Evolutionary conservation across 2,888 invertebrate genomes (phyloP).

Genomic region (Gari tellinella): DNA sequence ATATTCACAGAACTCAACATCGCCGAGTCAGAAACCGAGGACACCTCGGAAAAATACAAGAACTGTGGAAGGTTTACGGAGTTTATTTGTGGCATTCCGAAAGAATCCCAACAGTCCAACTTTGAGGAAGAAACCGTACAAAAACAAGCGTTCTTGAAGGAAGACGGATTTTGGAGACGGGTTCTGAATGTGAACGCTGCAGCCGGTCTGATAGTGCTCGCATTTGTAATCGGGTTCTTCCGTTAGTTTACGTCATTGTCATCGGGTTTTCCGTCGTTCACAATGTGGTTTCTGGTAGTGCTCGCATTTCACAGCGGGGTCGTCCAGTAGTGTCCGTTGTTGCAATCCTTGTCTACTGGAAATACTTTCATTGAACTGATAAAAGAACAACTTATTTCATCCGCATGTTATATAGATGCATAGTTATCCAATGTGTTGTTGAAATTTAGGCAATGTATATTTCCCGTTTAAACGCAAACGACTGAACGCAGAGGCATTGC

Average conservation of each 20-base stretch:
- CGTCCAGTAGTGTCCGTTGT: no score
- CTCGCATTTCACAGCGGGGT: no score
- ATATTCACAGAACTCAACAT: slow-evolving; percentile 6
- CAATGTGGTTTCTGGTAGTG: no score
- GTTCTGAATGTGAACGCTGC: slow-evolving; percentile 74
- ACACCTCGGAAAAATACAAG: slow-evolving; percentile 21
- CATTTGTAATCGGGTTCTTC: slow-evolving; percentile 74
- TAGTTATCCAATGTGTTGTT: no score
- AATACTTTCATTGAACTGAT: no score
- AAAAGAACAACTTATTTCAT: no score
- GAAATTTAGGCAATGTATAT: no score
- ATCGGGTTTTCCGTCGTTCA: no score
- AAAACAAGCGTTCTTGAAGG: slow-evolving; percentile 63
- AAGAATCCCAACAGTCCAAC: slow-evolving; percentile 40
- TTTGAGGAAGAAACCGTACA: slow-evolving; percentile 58
- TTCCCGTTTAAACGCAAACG: no score
- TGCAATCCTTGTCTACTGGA: no score
- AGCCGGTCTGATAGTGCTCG: slow-evolving; percentile 67
- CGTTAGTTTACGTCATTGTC: slow-evolving; percentile 57
- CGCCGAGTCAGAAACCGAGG: slow-evolving; percentile 2
- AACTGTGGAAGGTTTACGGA: slow-evolving; percentile 62
- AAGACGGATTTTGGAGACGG: slow-evolving; percentile 62
- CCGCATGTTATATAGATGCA: no score
- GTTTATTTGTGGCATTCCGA: slow-evolving; percentile 71
- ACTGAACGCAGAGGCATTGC: no score